Evolutionary conservation across 2,797 vertebrate genomes (phyloP).

Genomic region (Danio tinwini): DNA sequence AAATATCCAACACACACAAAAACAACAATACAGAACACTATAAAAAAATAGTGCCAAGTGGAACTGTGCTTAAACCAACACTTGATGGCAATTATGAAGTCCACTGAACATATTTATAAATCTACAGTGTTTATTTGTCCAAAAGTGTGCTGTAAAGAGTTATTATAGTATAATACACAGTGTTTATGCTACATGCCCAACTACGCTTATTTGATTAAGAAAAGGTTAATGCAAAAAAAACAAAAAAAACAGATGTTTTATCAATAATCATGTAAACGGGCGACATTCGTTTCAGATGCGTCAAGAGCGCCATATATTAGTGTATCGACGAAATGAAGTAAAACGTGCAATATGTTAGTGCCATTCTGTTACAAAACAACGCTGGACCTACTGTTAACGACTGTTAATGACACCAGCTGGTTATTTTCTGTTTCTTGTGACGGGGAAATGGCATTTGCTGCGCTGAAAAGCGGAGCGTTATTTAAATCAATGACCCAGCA

Average conservation of each 20-base stretch:
- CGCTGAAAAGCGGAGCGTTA: neutral
- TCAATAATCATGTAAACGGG: neutral
- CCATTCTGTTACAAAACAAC: neutral
- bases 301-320: neutral
- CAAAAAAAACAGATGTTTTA: neutral
- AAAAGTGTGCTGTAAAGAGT: neutral
- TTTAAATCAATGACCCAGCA: neutral
- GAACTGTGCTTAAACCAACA: conserved; percentile 2
- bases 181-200: neutral
- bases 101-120: neutral
- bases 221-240: neutral
- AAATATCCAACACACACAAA: neutral
- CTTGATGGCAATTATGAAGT: neutral
- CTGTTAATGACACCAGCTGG: neutral
- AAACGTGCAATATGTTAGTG: no score
- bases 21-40: neutral
- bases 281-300: neutral
- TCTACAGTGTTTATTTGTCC: neutral
- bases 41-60: neutral
- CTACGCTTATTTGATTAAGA: neutral
- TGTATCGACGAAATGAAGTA: no score
- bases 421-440: neutral
- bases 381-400: neutral
- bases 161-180: neutral
- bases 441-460: neutral